These are phyloP conservation scores for Vicugna pacos DNA, from an alignment of 2,113 vertebrate genomes.

Conservation along the genomic window DNA sequence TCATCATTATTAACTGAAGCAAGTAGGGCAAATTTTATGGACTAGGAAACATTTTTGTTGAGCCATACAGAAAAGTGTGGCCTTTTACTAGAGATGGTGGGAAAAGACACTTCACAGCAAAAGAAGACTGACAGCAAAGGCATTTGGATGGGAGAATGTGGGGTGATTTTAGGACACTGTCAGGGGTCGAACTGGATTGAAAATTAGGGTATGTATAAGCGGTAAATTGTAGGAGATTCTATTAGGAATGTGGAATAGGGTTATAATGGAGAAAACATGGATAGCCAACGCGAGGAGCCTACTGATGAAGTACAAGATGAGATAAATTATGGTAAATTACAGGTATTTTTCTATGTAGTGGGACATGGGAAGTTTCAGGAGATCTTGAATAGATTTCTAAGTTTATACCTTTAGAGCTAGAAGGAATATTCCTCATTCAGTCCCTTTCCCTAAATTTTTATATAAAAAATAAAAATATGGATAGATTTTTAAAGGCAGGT, in stretches of 20 bases:
- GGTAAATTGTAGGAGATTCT: neutral
- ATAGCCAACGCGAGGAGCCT: neutral
- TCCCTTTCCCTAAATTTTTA: conserved; percentile 44
- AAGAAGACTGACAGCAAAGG: neutral
- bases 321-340: neutral
- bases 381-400: conserved; percentile 31
- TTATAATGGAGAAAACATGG: neutral
- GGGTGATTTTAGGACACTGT: neutral
- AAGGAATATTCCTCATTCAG: neutral
- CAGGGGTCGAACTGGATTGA: neutral
- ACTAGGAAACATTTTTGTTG: neutral
- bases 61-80: neutral
- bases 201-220: neutral
- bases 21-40: neutral
- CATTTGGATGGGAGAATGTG: neutral
- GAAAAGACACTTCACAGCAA: neutral
- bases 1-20: neutral
- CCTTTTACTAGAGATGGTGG: neutral
- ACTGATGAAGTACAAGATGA: conserved; percentile 29
- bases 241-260: neutral
- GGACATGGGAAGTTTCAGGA: neutral
- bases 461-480: conserved; percentile 17
- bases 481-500: conserved; percentile 42
- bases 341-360: neutral
- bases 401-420: conserved; percentile 32